phyloP scores from a whole-genome alignment of 2,888 invertebrate genomes.

The Thera obeliscata region DNA sequence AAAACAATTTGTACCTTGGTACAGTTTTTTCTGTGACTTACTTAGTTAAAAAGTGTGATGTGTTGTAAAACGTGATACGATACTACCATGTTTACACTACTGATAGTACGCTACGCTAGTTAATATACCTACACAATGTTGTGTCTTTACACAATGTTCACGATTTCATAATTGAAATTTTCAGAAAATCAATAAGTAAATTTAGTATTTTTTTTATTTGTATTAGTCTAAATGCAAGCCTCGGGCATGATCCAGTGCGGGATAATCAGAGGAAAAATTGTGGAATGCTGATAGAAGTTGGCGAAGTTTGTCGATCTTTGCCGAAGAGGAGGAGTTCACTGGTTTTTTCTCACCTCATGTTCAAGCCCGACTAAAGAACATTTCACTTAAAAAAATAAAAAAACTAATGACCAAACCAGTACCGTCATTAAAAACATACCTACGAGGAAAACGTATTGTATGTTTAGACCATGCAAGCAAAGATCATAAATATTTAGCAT shows the following conservation, averaged over 20 bases:
- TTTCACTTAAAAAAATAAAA: not conserved
- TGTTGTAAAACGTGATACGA: not conserved
- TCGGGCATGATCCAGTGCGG: too few species aligned
- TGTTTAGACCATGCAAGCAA: constrained; percentile 34
- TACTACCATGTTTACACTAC: not conserved
- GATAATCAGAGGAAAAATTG: too few species aligned
- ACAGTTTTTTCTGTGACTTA: not conserved
- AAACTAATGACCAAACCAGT: not conserved
- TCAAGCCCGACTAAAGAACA: too few species aligned
- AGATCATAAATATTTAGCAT: constrained; percentile 59
- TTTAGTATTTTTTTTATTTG: too few species aligned
- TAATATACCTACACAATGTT: not conserved
- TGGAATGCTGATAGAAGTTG: too few species aligned
- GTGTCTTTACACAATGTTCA: too few species aligned
- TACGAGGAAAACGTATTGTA: constrained; percentile 29
- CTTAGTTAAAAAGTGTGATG: not conserved
- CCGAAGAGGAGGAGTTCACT: too few species aligned
- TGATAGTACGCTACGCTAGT: not conserved
- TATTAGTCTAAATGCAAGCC: too few species aligned
- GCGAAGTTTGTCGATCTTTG: too few species aligned
- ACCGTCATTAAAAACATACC: constrained; percentile 6
- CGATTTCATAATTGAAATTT: too few species aligned
- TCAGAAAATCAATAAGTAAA: too few species aligned
- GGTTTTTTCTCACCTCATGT: too few species aligned
- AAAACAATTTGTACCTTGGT: not conserved